Conservation (phyloP, 2,113 vertebrate genomes). For the Planiliza haematocheilus region DNA sequence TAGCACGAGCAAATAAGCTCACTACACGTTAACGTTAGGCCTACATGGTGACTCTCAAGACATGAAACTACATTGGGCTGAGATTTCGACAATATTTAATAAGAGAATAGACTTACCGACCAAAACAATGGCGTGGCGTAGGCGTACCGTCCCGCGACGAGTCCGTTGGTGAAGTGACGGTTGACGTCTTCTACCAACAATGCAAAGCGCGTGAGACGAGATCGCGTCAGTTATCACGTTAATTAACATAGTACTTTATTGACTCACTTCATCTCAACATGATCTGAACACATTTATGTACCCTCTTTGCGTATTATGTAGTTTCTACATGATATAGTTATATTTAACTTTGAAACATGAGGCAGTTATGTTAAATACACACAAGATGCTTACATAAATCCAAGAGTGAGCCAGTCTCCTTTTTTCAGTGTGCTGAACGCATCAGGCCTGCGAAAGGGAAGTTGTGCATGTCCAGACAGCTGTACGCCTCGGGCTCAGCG, state of each 20-base stretch:
- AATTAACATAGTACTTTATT: neutral
- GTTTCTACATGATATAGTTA: neutral
- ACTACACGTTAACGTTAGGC: no score
- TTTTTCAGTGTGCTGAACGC: slow-evolving; percentile 51
- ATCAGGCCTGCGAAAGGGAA: slow-evolving; percentile 44
- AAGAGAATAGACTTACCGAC: neutral
- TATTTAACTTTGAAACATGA: neutral
- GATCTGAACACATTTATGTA: slow-evolving; percentile 1
- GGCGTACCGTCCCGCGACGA: no score
- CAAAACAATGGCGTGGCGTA: neutral
- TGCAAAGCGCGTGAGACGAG: neutral
- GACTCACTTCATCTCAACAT: neutral
- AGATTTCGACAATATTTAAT: no score
- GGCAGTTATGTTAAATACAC: neutral
- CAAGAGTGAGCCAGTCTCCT: no score
- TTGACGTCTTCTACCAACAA: neutral
- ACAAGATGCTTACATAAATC: no score
- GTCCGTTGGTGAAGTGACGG: neutral
- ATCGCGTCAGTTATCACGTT: neutral
- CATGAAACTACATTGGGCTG: no score
- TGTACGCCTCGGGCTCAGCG: slow-evolving; percentile 38
- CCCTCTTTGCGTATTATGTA: neutral
- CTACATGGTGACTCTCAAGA: no score
- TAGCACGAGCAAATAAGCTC: no score
- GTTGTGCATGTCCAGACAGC: slow-evolving; percentile 53